These are phyloP conservation scores for Agapornis canus DNA, from an alignment of 2,797 vertebrate genomes.

Conservation along the genomic window DNA sequence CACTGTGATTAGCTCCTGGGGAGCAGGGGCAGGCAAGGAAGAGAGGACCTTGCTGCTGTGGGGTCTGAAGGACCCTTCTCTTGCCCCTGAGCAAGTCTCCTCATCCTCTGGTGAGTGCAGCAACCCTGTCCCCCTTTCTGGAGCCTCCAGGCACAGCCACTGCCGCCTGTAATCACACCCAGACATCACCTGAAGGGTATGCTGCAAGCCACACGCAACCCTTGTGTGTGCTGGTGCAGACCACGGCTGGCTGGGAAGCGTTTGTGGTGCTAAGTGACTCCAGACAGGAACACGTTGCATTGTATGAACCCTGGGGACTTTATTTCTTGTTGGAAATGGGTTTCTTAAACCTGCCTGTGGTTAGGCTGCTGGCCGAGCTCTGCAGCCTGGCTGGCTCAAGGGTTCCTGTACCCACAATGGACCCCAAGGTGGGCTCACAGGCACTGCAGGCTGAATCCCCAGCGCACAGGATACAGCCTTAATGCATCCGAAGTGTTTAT, in stretches of 20 bases:
- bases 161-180: not conserved
- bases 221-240: not conserved
- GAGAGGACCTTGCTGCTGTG: accelerated
- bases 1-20: not conserved
- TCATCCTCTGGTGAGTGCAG: accelerated
- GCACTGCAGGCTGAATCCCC: not conserved
- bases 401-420: accelerated
- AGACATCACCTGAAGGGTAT: not conserved
- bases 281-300: not conserved
- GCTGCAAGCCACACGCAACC: not conserved
- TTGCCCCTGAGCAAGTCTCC: not conserved
- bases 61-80: not conserved
- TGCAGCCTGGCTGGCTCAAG: not conserved
- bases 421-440: not conserved
- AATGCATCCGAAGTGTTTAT: not conserved
- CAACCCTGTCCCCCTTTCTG: not conserved
- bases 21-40: accelerated
- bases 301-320: not conserved
- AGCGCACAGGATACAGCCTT: accelerated
- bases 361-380: not conserved
- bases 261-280: not conserved
- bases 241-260: not conserved
- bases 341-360: not conserved
- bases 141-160: not conserved
- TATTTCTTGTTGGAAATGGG: not conserved